Conservation (phyloP, 2,113 vertebrate genomes). For the Parus major region DNA sequence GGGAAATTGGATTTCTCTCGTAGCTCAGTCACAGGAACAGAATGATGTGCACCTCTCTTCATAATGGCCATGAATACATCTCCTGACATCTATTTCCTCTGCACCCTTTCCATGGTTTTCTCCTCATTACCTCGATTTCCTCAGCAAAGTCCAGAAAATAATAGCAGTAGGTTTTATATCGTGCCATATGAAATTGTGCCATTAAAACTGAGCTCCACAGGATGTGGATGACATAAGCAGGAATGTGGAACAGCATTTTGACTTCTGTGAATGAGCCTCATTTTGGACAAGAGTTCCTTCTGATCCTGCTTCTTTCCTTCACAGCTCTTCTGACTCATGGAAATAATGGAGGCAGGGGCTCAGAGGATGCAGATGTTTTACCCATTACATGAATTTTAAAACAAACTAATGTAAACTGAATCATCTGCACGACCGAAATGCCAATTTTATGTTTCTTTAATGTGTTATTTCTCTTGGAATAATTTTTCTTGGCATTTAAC, state of each 20-base stretch:
- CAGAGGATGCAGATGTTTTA: neutral
- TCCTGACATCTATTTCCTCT: neutral
- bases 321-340: neutral
- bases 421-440: neutral
- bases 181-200: neutral
- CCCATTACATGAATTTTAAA: neutral
- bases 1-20: neutral
- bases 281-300: neutral
- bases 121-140: neutral
- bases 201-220: neutral
- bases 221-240: neutral
- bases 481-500: neutral
- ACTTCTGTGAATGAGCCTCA: neutral
- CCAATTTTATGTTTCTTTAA: neutral
- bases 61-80: neutral
- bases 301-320: neutral
- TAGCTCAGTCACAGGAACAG: neutral
- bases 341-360: neutral
- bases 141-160: neutral
- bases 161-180: neutral
- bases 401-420: neutral
- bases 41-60: neutral
- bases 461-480: neutral
- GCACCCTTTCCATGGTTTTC: neutral
- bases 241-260: neutral